Percentiles rank a stretch among this genome's conserved stretches.
phyloP scores from a whole-genome alignment of 2,797 vertebrate species.

The Apogon talboti region DNA sequence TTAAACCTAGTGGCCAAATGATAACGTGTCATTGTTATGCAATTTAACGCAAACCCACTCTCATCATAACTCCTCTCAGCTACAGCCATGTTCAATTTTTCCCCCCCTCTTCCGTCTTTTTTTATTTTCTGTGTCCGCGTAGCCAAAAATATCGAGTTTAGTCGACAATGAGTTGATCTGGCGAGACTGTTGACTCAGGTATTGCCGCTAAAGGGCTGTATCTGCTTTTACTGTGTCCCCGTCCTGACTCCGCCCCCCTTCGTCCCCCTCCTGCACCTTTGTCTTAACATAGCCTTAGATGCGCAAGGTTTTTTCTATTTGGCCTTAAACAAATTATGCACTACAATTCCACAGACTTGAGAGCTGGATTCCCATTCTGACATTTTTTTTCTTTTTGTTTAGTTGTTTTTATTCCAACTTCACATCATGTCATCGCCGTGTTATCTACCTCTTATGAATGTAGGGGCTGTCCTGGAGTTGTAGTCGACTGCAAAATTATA shows the following conservation, averaged over 20 bases:
- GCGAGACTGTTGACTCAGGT: conserved; percentile 79
- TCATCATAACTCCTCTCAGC: conserved; percentile 33
- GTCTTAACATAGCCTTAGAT: conserved; percentile 82
- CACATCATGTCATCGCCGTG: conserved; percentile 55
- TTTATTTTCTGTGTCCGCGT: conserved; percentile 31
- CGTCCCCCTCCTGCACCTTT: conserved; percentile 58
- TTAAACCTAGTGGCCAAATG: conserved; percentile 65
- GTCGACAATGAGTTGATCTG: conserved; percentile 39
- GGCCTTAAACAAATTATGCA: conserved; percentile 83
- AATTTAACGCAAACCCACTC: conserved; percentile 37
- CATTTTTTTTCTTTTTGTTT: conserved; percentile 3
- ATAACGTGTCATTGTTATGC: conserved; percentile 61
- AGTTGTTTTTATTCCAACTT: conserved; percentile 16
- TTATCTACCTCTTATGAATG: conserved; percentile 84
- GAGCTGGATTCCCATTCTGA: conserved; percentile 41
- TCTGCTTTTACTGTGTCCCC: conserved; percentile 62
- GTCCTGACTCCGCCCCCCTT: neutral
- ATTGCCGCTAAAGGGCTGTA: conserved; percentile 78
- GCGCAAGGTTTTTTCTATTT: conserved; percentile 71
- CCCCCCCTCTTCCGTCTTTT: neutral
- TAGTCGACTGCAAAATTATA: conserved; percentile 36
- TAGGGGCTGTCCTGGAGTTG: conserved; percentile 79
- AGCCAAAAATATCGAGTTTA: conserved; percentile 49
- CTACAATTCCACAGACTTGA: conserved; percentile 71
- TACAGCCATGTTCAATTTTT: too few species aligned